Conservation (phyloP, 2,797 vertebrate genomes). For the Thaleichthys pacificus region DNA sequence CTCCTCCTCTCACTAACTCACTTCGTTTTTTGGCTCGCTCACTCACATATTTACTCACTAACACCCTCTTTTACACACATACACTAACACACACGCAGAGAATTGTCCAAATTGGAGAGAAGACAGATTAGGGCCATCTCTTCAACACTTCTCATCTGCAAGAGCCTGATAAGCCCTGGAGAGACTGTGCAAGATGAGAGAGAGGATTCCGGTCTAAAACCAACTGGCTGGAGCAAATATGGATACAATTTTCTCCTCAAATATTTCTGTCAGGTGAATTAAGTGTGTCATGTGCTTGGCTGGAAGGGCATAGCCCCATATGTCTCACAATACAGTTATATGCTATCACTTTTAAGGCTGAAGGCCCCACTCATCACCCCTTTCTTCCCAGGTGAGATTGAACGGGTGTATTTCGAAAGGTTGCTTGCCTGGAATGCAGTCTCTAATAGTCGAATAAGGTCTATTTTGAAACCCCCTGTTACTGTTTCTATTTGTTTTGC, state of each 20-base stretch:
- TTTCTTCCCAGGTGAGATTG: conserved; percentile 45
- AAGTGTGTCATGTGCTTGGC: conserved; percentile 14
- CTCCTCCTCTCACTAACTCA: too few species aligned
- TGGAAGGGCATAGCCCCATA: conserved; percentile 22
- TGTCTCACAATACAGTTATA: conserved; percentile 48
- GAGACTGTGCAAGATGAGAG: conserved; percentile 33
- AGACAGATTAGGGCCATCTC: conserved; percentile 72
- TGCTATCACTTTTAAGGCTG: conserved; percentile 30
- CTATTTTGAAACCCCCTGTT: background rate
- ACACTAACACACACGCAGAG: conserved; percentile 5
- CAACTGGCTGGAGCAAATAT: conserved; percentile 46
- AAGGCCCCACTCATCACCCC: conserved; percentile 44
- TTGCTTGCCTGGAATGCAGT: conserved; percentile 49
- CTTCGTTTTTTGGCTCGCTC: background rate
- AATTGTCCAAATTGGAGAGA: conserved; percentile 53
- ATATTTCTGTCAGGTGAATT: conserved; percentile 47
- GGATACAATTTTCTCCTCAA: conserved; percentile 63
- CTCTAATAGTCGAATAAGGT: background rate
- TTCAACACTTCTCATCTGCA: conserved; percentile 66
- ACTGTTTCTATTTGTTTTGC: conserved; percentile 62
- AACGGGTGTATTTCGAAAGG: conserved; percentile 65
- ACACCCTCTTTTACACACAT: conserved; percentile 10
- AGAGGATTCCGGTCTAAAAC: conserved; percentile 25
- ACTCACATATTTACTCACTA: conserved; percentile 14
- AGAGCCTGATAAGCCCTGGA: conserved; percentile 67